Evolutionary conservation across 2,113 vertebrate species (phyloP).

Genomic region (Nesoenas mayeri): DNA sequence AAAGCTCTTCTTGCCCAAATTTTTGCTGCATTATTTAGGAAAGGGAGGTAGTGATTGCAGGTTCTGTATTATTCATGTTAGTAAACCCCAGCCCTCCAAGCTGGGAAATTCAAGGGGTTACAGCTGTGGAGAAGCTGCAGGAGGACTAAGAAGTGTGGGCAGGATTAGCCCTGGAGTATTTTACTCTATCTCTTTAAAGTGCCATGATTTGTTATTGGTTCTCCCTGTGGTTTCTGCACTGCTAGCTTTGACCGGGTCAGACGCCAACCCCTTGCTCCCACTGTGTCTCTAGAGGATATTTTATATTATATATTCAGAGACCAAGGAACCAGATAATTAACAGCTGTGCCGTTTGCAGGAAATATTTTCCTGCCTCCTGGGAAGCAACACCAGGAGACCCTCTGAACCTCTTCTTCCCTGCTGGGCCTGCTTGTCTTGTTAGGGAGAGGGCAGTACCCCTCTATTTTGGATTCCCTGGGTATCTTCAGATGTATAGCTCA

Average conservation of each 20-base stretch:
- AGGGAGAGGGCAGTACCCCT: background rate
- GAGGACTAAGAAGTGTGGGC: background rate
- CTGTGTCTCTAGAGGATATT: background rate
- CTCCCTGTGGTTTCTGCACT: background rate
- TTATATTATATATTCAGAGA: background rate
- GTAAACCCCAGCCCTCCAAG: background rate
- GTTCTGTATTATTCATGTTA: background rate
- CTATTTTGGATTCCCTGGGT: rapidly evolving
- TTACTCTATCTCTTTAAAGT: background rate
- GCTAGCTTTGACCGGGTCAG: conserved; percentile 38
- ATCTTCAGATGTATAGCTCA: background rate
- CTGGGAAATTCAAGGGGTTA: background rate
- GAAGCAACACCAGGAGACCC: background rate
- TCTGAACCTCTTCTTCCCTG: background rate
- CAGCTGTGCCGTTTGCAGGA: conserved; percentile 16
- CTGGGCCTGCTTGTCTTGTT: background rate
- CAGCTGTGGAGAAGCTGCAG: background rate
- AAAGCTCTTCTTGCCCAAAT: background rate
- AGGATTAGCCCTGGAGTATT: background rate
- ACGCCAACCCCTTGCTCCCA: background rate
- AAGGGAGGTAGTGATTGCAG: background rate
- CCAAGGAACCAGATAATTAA: conserved; percentile 34
- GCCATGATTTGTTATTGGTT: background rate
- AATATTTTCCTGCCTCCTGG: background rate
- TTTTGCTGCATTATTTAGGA: background rate